A percentile compares a stretch with the other conserved stretches of the same genome.
Evolutionary conservation across 1,140 invertebrate species (phyloP).

Genomic region (Amphibalanus amphitrite): DNA sequence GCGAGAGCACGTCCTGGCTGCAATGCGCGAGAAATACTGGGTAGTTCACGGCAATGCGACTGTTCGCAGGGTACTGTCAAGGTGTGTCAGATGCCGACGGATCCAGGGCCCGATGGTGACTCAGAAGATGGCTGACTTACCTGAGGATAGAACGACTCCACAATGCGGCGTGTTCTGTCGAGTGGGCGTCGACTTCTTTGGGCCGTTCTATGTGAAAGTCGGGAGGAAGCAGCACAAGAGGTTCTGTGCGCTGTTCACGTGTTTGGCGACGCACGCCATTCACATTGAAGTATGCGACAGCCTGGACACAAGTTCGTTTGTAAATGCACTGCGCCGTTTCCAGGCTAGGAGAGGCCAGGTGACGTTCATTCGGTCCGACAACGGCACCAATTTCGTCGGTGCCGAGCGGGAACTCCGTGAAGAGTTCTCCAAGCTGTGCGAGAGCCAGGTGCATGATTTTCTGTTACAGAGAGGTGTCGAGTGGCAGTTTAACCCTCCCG

Average conservation of each 20-base stretch:
- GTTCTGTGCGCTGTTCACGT: slow-evolving; percentile 19
- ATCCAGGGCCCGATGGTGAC: not conserved
- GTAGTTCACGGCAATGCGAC: slow-evolving; percentile 11
- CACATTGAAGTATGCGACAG: slow-evolving; percentile 19
- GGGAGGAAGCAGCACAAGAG: slow-evolving; percentile 15
- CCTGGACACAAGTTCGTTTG: slow-evolving; percentile 19
- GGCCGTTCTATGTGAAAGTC: slow-evolving; percentile 17
- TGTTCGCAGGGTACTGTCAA: slow-evolving; percentile 1
- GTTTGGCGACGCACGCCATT: slow-evolving; percentile 18
- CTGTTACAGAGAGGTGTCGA: slow-evolving; percentile 14
- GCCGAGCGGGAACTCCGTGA: slow-evolving; percentile 17
- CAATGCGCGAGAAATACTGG: slow-evolving; percentile 7
- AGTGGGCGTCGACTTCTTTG: slow-evolving; percentile 19
- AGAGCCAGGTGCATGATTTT: not conserved
- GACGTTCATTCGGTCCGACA: slow-evolving; percentile 19
- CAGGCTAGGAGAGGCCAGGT: slow-evolving; percentile 18
- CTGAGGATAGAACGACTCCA: slow-evolving; percentile 10
- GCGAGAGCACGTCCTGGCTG: not conserved
- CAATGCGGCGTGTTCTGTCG: slow-evolving; percentile 13
- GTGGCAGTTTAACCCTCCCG: too few species aligned
- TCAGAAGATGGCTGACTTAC: slow-evolving; percentile 15
- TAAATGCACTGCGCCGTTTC: slow-evolving; percentile 21
- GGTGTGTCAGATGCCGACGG: slow-evolving; percentile 5
- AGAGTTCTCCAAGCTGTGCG: slow-evolving; percentile 15
- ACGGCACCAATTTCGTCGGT: slow-evolving; percentile 23